Conservation (phyloP, 2,888 invertebrate genomes). For the Catocala fraxini region DNA sequence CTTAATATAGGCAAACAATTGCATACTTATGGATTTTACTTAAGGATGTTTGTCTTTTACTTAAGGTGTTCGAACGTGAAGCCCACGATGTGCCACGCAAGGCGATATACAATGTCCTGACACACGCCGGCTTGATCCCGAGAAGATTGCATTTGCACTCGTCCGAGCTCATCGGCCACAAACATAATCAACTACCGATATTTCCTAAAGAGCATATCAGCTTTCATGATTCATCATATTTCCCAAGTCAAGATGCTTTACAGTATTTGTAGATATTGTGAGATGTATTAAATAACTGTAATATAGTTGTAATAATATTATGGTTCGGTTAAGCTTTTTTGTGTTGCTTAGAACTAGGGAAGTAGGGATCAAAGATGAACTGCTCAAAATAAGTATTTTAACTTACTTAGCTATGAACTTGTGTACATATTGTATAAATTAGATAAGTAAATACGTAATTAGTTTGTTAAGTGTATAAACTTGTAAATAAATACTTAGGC, state of each 20-base stretch:
- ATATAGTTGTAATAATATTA: neutral
- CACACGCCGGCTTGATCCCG: slow-evolving; percentile 89
- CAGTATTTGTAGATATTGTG: slow-evolving; percentile 63
- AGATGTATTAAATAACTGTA: neutral
- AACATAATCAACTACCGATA: slow-evolving; percentile 37
- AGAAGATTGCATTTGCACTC: slow-evolving; percentile 47
- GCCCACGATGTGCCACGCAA: slow-evolving; percentile 88
- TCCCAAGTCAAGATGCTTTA: slow-evolving; percentile 67
- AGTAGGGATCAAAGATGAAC: too few relatives aligned
- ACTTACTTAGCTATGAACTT: neutral
- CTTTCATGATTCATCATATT: slow-evolving; percentile 53
- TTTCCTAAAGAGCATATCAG: slow-evolving; percentile 38
- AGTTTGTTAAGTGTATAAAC: slow-evolving; percentile 4
- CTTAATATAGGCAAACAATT: too few relatives aligned
- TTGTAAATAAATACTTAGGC: slow-evolving; percentile 15
- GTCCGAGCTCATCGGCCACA: neutral
- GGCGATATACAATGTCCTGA: slow-evolving; percentile 89
- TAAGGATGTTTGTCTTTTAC: slow-evolving; percentile 9
- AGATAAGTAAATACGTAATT: neutral
- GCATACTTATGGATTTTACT: too few relatives aligned
- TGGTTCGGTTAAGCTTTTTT: too few relatives aligned
- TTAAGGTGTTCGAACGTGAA: slow-evolving; percentile 87
- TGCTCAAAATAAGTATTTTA: too few relatives aligned
- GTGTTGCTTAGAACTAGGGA: too few relatives aligned
- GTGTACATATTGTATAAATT: neutral